Evolutionary conservation across 2,888 invertebrate species (phyloP).

Genomic region (Crossocerus cetratus): DNA sequence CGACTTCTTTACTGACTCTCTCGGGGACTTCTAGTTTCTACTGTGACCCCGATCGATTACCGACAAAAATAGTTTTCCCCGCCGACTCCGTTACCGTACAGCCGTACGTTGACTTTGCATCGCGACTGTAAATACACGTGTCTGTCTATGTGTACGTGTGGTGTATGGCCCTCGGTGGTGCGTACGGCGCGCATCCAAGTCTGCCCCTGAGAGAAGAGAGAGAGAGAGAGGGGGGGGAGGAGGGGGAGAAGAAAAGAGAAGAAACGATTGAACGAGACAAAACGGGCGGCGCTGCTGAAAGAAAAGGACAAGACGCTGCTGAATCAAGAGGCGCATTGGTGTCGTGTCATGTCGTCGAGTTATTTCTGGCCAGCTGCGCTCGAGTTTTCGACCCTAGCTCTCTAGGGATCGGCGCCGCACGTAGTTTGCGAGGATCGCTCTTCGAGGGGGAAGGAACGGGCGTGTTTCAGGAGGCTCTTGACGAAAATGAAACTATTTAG

Average conservation of each 20-base stretch:
- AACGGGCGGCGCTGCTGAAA: no score
- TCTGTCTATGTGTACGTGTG: no score
- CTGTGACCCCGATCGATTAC: constrained; percentile 50
- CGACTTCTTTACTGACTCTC: constrained; percentile 17
- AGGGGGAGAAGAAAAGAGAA: not conserved
- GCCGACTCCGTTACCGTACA: constrained; percentile 18
- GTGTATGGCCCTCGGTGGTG: no score
- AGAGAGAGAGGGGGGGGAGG: no score
- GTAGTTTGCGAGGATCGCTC: no score
- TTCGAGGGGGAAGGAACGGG: no score
- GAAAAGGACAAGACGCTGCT: no score
- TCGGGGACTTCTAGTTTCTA: constrained; percentile 35
- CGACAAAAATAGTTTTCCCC: constrained; percentile 34
- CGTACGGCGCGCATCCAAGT: not conserved
- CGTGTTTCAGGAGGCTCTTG: no score
- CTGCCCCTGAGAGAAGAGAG: no score
- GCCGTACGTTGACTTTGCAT: constrained; percentile 45
- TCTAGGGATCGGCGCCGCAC: no score
- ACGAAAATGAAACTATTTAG: no score
- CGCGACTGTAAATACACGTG: not conserved
- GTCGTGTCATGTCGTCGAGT: not conserved
- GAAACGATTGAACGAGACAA: not conserved
- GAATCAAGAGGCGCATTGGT: constrained; percentile 1
- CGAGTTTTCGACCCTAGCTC: no score
- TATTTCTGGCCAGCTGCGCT: constrained; percentile 3